Evolutionary conservation across 1,140 invertebrate species (phyloP).

Genomic region (Grapholita molesta): DNA sequence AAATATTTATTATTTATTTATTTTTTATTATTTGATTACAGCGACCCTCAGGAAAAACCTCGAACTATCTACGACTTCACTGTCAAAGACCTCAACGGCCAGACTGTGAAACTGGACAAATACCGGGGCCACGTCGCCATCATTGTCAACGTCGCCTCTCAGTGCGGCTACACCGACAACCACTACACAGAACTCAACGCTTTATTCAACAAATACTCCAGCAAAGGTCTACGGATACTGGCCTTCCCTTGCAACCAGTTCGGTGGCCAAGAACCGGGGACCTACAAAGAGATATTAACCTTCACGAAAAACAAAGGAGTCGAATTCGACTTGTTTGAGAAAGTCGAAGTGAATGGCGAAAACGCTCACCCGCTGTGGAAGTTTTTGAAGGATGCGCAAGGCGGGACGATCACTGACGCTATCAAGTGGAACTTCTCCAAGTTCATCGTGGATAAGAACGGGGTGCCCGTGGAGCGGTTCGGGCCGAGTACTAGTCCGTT

Average conservation of each 20-base stretch:
- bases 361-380: conserved; percentile 92
- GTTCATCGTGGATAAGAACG: conserved; percentile 93
- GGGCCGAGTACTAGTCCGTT: conserved; percentile 86
- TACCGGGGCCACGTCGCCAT: conserved; percentile 86
- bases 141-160: conserved; percentile 93
- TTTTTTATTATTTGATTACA: conserved; percentile 28
- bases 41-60: conserved; percentile 22
- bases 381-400: conserved; percentile 80
- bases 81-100: conserved; percentile 86
- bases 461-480: conserved; percentile 90
- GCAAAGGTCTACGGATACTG: conserved; percentile 83
- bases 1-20: too few relatives aligned
- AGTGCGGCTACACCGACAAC: conserved; percentile 89
- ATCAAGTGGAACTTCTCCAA: conserved; percentile 99
- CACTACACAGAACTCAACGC: conserved; percentile 89
- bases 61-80: conserved; percentile 86
- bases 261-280: conserved; percentile 88
- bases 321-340: conserved; percentile 88
- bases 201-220: conserved; percentile 85
- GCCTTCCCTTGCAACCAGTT: conserved; percentile 98
- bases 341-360: conserved; percentile 93
- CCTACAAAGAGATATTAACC: conserved; percentile 84
- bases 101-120: conserved; percentile 84
- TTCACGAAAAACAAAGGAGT: conserved; percentile 85
- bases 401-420: conserved; percentile 84